Evolutionary conservation across 2,113 vertebrate genomes (phyloP).

Genomic region (Ellobius talpinus): DNA sequence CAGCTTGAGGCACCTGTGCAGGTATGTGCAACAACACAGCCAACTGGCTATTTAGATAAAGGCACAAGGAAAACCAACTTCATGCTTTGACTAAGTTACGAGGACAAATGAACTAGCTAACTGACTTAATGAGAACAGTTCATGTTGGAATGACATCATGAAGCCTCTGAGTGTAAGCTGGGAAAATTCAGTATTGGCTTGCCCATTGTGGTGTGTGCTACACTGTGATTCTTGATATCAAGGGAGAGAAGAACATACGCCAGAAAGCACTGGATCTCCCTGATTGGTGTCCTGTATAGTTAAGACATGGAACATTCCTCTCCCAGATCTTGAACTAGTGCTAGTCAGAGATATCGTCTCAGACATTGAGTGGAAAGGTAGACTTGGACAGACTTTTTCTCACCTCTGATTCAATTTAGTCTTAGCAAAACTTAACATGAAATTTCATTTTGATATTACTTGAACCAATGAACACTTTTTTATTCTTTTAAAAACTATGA

Average conservation of each 20-base stretch:
- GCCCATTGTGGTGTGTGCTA: neutral
- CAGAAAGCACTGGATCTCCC: neutral
- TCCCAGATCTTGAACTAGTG: conserved; percentile 4
- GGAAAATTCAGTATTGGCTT: neutral
- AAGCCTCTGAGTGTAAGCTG: neutral
- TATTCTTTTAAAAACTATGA: conserved; percentile 50
- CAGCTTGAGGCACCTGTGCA: neutral
- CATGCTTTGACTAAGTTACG: neutral
- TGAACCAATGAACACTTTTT: conserved; percentile 54
- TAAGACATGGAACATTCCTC: neutral
- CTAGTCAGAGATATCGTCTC: neutral
- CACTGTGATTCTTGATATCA: neutral
- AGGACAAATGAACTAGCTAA: neutral
- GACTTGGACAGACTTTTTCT: conserved; percentile 29
- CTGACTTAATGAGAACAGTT: neutral
- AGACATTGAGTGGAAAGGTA: neutral
- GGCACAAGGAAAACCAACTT: neutral
- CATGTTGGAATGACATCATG: neutral
- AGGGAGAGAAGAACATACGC: neutral
- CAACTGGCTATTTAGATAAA: neutral
- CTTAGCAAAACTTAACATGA: conserved; percentile 44
- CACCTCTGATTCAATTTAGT: conserved; percentile 51
- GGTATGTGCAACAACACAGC: neutral
- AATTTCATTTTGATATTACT: conserved; percentile 5
- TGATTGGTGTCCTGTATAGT: neutral